Evolutionary conservation across 2,888 invertebrate species (phyloP), one percentile per base, ranked within the genome.

Genomic region (Zootermopsis nevadensis): DNA sequence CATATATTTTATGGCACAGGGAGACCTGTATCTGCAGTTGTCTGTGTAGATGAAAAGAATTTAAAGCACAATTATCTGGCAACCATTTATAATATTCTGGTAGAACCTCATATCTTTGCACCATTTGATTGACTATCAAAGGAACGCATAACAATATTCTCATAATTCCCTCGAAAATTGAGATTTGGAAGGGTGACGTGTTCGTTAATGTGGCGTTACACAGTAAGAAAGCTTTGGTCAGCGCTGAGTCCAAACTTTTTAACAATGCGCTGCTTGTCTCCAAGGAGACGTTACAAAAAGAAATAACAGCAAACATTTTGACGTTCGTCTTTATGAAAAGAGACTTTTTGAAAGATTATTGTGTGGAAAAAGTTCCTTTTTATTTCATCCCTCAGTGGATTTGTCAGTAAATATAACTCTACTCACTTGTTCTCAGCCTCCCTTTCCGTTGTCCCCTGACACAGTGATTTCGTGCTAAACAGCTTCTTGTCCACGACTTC

Each of bases 321-420:
- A 79, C 79, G 27, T 79, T 33, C 48, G 31, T 42, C 48, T 53
- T 77, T 53, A 77, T 77, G 53, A 53, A 77, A n/a, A 79, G 24
- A 60, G 35, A 31, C 35, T 60, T 60, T 79, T 55, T 60, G 33
- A 79, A 33, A 79, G 33, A 79, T 79, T 79, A 79, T 79, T 79
- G 79, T 79, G 79, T 79, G 79, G 79, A 79, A 79, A 55, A 79
- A 77, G 60, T 35, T 12, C 31, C 48, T 60, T 55, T 60, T 60
- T 60, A 79, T 60, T 60, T 79, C 53, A 77, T 53, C 53, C 77
- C 79, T 79, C 55, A 60, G 60, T 60, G 79, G 60, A 60, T 35
- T 60, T 79, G 60, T 60, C 79, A 55, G 79, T 79, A 79, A 79
- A 79, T 79, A 79, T 79, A 79, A 60, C 79, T 60, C 60, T 35